Base-by-base conservation (phyloP, 2,888 invertebrate genomes). In the Lasioglossum morio region DNA sequence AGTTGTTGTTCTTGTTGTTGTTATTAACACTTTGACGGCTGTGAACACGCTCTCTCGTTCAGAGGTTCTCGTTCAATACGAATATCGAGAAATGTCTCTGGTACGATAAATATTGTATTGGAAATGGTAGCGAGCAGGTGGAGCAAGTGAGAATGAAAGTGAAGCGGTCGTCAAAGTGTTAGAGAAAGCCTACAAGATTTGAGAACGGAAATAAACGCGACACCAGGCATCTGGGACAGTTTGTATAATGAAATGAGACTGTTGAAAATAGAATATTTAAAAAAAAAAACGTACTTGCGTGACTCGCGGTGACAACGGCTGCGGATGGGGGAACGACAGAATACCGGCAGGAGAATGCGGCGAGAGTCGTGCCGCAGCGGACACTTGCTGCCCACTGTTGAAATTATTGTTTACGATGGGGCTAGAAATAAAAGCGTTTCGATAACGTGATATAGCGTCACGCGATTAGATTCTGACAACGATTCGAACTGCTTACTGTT, bases 251-350 rank as follows among this genome's bases (percentile, higher is more conserved):
- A 85, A 87, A 84, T 30, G 12, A 43, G 70, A 73, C 66, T 74
- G 12, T 69, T 79, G 34, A 43, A 34, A 34, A 34, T 34, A 43
- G n/a, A n/a, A n/a, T n/a, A n/a, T n/a, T n/a, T n/a, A 14, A 72
- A 70, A 92, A 34, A 66, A 92, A 37, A 74, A 60, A 92, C 93
- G 92, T 88, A 96, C 95, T 94, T 96, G 96, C 85, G 96, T 95
- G 79, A 96, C 95, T 88, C 96, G 95, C 88, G 96, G 96, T 70
- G 96, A 96, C 89, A 96, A 93, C 90, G 96, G 96, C 90, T 96
- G 96, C 88, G 96, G 95, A 94, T 96, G 95, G 75, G 95, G 93
- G 85, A 95, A 95, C 37, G 95, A 92, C 84, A 95, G 83, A 89
- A 95, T 93, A 77, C 92, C 92, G 82, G 94, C 94, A 77, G 96